These are phyloP conservation scores for Megalops cyprinoides DNA, from an alignment of 2,797 vertebrate species.

Conservation along the genomic window DNA sequence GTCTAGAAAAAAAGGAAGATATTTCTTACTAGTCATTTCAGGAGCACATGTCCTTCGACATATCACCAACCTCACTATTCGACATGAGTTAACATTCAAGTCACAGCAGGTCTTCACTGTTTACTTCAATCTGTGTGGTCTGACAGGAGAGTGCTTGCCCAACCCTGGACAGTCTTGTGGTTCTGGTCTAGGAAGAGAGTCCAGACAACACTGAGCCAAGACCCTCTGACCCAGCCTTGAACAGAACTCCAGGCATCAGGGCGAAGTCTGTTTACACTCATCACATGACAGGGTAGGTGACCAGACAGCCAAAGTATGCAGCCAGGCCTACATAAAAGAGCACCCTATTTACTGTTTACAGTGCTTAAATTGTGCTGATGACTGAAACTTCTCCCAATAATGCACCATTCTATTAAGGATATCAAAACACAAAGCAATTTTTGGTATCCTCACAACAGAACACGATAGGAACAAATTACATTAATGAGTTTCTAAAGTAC, in stretches of 20 bases:
- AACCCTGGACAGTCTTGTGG: background rate
- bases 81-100: background rate
- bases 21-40: background rate
- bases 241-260: no score
- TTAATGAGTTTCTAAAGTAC: no score
- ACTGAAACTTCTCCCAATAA: background rate
- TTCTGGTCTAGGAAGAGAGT: no score
- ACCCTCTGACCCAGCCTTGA: no score
- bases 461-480: background rate
- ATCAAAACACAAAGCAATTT: no score
- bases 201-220: no score
- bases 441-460: background rate
- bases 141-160: background rate
- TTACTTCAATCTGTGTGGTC: background rate
- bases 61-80: background rate
- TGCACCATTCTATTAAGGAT: background rate
- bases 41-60: background rate
- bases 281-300: background rate
- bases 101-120: background rate
- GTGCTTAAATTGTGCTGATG: background rate
- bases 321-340: background rate
- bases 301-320: background rate
- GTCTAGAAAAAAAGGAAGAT: no score
- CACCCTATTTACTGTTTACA: slow-evolving; percentile 5
- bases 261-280: no score